A percentile compares a stretch with the other conserved stretches of the same genome.
Conservation (phyloP, 2,888 invertebrate species). For the Chydorus sphaericus region DNA sequence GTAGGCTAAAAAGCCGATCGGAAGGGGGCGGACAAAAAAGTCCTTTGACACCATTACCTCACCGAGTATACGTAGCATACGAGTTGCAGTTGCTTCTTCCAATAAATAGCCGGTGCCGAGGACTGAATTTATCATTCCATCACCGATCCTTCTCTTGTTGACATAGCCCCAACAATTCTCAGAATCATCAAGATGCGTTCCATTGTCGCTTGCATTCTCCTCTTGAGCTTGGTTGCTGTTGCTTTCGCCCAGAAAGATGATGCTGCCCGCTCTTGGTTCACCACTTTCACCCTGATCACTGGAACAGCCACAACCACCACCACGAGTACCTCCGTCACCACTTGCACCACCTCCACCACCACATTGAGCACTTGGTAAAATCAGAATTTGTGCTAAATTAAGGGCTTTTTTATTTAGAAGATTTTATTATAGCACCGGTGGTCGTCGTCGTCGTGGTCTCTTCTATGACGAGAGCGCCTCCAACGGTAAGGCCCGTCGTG, state of each 20-base stretch:
- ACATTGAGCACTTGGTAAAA: neutral
- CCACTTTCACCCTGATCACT: neutral
- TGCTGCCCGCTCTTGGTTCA: neutral
- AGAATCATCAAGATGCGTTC: neutral
- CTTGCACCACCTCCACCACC: neutral
- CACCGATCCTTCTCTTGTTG: too few species aligned
- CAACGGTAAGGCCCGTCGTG: neutral
- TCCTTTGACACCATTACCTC: too few species aligned
- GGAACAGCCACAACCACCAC: neutral
- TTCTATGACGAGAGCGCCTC: neutral
- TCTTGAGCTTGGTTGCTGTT: neutral
- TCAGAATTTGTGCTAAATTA: too few species aligned
- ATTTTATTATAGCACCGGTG: neutral
- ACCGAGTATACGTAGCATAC: too few species aligned
- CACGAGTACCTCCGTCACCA: neutral
- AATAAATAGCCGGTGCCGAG: too few species aligned
- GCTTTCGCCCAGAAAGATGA: neutral
- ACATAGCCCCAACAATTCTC: too few species aligned
- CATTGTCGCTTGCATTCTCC: neutral
- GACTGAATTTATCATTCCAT: too few species aligned
- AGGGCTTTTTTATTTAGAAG: too few species aligned
- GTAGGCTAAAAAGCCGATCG: too few species aligned
- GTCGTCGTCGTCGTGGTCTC: constrained; percentile 3
- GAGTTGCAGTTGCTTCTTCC: too few species aligned
- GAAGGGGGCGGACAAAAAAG: too few species aligned